Evolutionary conservation across 2,113 vertebrate species (phyloP), one percentile per base, ranked within the genome.

Genomic region (Argyrosomus japonicus): DNA sequence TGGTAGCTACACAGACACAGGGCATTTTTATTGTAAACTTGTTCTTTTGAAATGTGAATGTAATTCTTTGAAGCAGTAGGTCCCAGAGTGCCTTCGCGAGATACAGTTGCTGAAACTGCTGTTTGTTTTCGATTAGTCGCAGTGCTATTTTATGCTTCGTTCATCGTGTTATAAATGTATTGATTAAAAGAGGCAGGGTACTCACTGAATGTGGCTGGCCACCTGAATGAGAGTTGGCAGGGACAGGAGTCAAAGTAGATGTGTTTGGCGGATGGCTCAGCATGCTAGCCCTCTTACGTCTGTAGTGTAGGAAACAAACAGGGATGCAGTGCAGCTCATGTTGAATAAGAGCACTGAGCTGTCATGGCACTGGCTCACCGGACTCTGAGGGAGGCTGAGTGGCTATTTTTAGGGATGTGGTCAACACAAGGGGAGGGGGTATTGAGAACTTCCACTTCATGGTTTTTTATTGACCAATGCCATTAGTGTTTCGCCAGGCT

Each of bases 391-490:
- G 88, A 86, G 86, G 84, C 45, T 40, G 65, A 73, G 68, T 23
- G 76, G 78, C 87, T 94, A 94, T 93, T 93, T 94, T 94, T 92
- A 95, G 91, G 84, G 79, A 74, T 64, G 79, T 90, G 85, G 86
- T 88, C 90, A 90, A 76, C 80, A 18, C 83, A 70, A 64, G 54
- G 91, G 84, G 77, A 81, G 83, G 89, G 88, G 81, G 87, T 86
- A 90, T 88, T 89, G 82, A 93, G 92, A 92, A 93, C 92, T 93
- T 94, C 86, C 91, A 93, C 91, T 93, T 93, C 88, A 88, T 91
- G 88, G 53, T 79, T 90, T 83, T 92, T 94, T 95, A 95, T 95
- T 95, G 94, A 95, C 93, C 94, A 93, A 78, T 88, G 89, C 92
- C 92, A 94, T 95, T 95, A 95, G 93, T 92, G 92, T 94, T 95